Evolutionary conservation across 2,113 vertebrate species (phyloP).

Genomic region (Pollimyrus isidori): DNA sequence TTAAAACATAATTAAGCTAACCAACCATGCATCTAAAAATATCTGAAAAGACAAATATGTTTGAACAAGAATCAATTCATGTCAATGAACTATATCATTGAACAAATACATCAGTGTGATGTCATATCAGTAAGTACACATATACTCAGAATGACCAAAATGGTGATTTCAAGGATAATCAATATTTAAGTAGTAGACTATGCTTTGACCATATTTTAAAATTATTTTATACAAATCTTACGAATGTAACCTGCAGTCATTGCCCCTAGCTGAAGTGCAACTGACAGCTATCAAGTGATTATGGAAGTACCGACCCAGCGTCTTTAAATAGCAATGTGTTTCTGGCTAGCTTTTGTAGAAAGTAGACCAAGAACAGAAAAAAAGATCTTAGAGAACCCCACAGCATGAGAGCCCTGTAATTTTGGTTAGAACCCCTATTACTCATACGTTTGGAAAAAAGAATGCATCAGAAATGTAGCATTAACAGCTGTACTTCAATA

Average conservation of each 20-base stretch:
- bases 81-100: not conserved
- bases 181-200: not conserved
- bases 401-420: not conserved
- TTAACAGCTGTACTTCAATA: slow-evolving; percentile 26
- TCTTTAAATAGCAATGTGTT: not conserved
- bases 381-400: not conserved
- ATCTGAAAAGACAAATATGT: not conserved
- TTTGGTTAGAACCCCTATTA: slow-evolving; percentile 8
- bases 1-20: not conserved
- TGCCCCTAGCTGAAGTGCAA: not conserved
- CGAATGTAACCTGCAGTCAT: not conserved
- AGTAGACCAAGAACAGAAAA: not conserved
- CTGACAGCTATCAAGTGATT: not conserved
- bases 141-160: not conserved
- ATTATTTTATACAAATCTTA: not conserved
- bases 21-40: not conserved
- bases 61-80: not conserved
- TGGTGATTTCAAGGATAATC: not conserved
- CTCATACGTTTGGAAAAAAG: slow-evolving; percentile 4
- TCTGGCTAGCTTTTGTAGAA: not conserved
- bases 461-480: slow-evolving; percentile 25
- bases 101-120: not conserved
- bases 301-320: not conserved
- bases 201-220: not conserved
- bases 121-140: not conserved